Evolutionary conservation across 2,797 vertebrate genomes (phyloP), one percentile per base, ranked within the genome.

Genomic region (Austrolebias charrua): DNA sequence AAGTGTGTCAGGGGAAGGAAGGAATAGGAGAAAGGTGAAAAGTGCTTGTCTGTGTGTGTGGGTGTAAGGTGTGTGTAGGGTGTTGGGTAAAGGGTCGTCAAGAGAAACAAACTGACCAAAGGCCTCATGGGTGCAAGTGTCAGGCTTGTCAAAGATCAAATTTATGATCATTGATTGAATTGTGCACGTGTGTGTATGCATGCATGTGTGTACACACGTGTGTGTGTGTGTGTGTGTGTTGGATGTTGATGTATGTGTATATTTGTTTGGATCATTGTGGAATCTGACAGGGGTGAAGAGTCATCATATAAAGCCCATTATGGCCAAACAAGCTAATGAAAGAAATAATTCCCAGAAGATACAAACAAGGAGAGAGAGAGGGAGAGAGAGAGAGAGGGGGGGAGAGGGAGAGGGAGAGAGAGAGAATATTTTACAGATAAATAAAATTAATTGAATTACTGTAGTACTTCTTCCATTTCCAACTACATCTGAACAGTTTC

Each of bases 1-100:
- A 94, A 95, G 93, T 91, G 91, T 92, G 92, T 90, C 92, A 91
- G 86, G 85, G 83, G 90, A 90, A 91, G 92, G 90, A 92, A 83
- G 86, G 82, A 86, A 85, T 85, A 89, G 81, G 85, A 89, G 81
- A 71, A 79, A 76, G 81, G 83, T 33, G 85, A 60, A 78, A 78
- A 66, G 43, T 6, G 43, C 6, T 1, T 16, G 43, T 44, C 65
- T 83, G 45, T 60, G 49, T 63, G 66, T 73, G 78, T 79, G 24
- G 24, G 24, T 24, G 24, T 24, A 24, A 24, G 24, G 24, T 24
- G 24, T 24, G 24, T 24, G 24, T 24, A 24, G 24, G 24, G 75
- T 76, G 80, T 80, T 81, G 67, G 53, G 59, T 74, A 56, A 75
- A 69, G 50, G 70, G 81, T 87, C 83, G 83, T 90, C 86, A 85